These are phyloP conservation scores for Cryptotis parvus DNA, from an alignment of 2,113 vertebrate species.

Conservation along the genomic window DNA sequence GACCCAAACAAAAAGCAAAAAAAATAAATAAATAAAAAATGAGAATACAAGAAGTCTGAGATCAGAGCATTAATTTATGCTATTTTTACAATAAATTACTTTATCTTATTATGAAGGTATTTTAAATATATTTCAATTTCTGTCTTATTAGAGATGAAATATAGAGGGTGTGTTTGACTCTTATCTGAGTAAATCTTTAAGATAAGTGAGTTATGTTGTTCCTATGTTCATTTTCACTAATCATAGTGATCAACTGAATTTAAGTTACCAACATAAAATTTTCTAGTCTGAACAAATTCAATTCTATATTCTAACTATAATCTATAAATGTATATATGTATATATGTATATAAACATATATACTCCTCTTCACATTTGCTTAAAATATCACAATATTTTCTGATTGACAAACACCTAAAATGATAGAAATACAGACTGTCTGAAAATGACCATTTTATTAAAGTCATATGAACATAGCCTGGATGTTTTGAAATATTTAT, in stretches of 20 bases:
- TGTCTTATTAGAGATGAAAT: not conserved
- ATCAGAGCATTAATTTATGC: not conserved
- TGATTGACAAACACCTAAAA: not conserved
- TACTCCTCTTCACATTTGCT: not conserved
- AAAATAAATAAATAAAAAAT: too few species aligned
- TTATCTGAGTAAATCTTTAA: not conserved
- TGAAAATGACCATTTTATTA: not conserved
- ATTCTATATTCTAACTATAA: not conserved
- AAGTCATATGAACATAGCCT: not conserved
- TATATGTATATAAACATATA: too few species aligned
- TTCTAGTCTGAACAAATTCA: not conserved
- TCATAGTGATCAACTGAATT: not conserved
- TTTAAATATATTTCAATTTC: not conserved
- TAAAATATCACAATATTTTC: not conserved
- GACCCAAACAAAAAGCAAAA: too few species aligned
- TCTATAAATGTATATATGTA: too few species aligned
- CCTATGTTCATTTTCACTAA: not conserved
- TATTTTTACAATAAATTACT: too few species aligned
- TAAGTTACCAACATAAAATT: conserved; percentile 22
- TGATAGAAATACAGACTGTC: not conserved
- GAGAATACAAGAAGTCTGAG: not conserved
- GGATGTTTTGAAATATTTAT: not conserved
- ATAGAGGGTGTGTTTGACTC: not conserved
- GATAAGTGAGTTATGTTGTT: not conserved
- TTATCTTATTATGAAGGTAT: not conserved